Conservation (phyloP, 2,113 vertebrate species). For the Piprites chloris region DNA sequence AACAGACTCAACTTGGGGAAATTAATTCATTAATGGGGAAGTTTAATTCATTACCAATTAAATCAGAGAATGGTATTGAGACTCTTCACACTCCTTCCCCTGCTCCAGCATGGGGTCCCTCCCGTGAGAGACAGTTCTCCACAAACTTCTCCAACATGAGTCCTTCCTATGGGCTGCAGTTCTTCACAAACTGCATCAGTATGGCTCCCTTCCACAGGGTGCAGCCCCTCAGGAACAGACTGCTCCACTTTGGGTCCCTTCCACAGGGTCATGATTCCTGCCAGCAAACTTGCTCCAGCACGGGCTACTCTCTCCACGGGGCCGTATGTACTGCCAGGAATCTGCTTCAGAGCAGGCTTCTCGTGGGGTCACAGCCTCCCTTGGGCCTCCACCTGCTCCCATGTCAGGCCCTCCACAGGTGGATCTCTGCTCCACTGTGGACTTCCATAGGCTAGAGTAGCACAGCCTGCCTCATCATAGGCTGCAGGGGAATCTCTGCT, state of each 20-base stretch:
- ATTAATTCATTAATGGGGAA: too few species aligned
- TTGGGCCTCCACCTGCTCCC: not conserved
- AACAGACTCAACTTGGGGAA: not conserved
- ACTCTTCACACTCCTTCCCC: not conserved
- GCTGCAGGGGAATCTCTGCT: not conserved
- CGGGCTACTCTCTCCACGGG: not conserved
- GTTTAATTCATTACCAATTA: not conserved
- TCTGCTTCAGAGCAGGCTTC: not conserved
- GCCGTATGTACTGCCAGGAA: not conserved
- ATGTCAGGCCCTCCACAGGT: not conserved
- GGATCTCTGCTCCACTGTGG: not conserved
- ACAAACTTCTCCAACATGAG: not conserved
- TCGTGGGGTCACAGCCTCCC: not conserved
- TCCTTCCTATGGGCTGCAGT: not conserved
- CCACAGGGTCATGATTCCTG: not conserved
- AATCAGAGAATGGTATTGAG: not conserved
- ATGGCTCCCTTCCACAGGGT: not conserved
- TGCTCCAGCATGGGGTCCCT: not conserved
- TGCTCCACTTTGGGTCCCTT: not conserved
- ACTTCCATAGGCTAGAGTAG: not conserved
- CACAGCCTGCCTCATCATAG: not conserved
- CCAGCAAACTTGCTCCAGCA: not conserved
- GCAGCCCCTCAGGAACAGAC: not conserved
- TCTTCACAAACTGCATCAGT: fast-evolving
- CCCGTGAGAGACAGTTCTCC: not conserved